Evolutionary conservation across 2,797 vertebrate genomes (phyloP).

Genomic region (Poeciliopsis turneri): DNA sequence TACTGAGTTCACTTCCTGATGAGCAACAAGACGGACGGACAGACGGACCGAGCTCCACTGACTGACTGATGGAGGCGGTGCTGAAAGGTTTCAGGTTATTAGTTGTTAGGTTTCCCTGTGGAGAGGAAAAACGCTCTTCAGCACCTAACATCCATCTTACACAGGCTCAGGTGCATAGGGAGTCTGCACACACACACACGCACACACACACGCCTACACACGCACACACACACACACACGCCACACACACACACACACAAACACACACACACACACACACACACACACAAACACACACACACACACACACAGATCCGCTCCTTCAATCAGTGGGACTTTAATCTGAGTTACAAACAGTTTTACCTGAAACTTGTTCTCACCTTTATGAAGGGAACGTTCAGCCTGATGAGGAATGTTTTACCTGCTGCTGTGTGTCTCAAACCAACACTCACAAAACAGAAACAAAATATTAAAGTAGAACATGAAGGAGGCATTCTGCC

Average conservation of each 20-base stretch:
- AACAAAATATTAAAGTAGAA: background rate
- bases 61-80: conserved; percentile 37
- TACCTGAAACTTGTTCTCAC: background rate
- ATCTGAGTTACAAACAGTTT: background rate
- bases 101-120: conserved; percentile 44
- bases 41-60: background rate
- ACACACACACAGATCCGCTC: no score
- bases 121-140: conserved; percentile 50
- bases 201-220: background rate
- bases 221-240: background rate
- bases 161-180: conserved; percentile 25
- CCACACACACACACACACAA: no score
- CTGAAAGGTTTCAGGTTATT: conserved; percentile 52
- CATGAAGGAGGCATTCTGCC: no score
- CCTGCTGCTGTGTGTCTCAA: background rate
- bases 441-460: background rate
- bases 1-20: no score
- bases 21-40: no score
- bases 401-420: background rate
- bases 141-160: conserved; percentile 55
- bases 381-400: background rate
- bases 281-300: no score
- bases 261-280: no score
- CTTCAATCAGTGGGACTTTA: background rate
- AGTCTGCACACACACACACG: conserved; percentile 21